A percentile compares a stretch with the other conserved stretches of the same genome.
These are phyloP conservation scores for Lepidocyrtinus sp. DNA, from an alignment of 2,888 invertebrate species.

Conservation along the genomic window DNA sequence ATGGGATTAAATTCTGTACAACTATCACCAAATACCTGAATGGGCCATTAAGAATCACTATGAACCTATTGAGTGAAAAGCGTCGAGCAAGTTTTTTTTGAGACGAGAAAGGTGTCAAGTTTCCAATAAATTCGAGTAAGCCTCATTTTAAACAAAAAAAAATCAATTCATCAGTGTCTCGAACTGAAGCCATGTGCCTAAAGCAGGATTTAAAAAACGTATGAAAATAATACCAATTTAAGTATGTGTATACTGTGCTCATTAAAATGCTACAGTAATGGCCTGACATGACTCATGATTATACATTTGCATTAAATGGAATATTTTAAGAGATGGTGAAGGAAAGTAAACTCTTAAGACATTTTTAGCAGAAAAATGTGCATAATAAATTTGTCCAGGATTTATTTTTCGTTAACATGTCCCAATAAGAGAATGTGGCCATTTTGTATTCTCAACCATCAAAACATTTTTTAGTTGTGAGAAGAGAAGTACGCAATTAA, in stretches of 20 bases:
- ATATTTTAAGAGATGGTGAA: not conserved
- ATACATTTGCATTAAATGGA: not conserved
- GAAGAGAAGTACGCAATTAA: slow-evolving; percentile 34
- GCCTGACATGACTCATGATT: not conserved
- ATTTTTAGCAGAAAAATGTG: slow-evolving; percentile 14
- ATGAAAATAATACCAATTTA: no score
- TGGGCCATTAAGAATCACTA: no score
- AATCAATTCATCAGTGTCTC: slow-evolving; percentile 44
- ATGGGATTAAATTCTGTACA: not conserved
- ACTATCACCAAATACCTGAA: no score
- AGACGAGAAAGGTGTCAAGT: slow-evolving; percentile 51
- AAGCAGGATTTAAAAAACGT: not conserved
- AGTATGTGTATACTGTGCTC: no score
- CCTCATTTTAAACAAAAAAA: slow-evolving; percentile 24
- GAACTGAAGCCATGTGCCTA: slow-evolving; percentile 13
- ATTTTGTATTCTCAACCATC: slow-evolving; percentile 4
- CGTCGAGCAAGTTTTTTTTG: not conserved
- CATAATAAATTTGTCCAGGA: slow-evolving; percentile 47
- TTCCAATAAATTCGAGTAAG: slow-evolving; percentile 53
- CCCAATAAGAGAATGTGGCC: not conserved
- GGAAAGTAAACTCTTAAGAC: not conserved
- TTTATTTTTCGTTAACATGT: not conserved
- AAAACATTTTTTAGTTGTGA: slow-evolving; percentile 23
- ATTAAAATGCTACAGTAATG: slow-evolving; percentile 5
- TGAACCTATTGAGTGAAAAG: no score